Conservation (phyloP, 2,797 vertebrate genomes). For the Carduelis carduelis region DNA sequence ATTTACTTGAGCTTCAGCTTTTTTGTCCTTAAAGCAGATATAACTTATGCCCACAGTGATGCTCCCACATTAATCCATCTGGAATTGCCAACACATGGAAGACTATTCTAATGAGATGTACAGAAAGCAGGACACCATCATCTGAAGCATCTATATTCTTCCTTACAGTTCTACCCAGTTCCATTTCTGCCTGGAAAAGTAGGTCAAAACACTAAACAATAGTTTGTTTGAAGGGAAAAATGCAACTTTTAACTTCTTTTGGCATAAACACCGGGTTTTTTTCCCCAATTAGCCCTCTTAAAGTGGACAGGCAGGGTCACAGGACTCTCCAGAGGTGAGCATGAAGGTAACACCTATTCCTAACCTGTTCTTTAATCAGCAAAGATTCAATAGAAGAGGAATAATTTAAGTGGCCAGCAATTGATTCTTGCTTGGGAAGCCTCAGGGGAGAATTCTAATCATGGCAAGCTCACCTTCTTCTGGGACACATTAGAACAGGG, state of each 20-base stretch:
- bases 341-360: neutral
- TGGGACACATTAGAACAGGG: accelerated
- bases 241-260: neutral
- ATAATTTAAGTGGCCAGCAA: constrained; percentile 22
- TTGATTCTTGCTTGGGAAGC: neutral
- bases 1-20: neutral
- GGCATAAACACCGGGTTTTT: neutral
- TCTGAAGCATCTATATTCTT: neutral
- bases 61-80: neutral
- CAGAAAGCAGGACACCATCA: neutral
- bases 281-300: neutral
- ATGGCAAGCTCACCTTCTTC: neutral
- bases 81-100: neutral
- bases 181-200: constrained; percentile 18
- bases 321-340: neutral
- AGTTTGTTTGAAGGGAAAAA: neutral
- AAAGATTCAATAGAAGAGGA: neutral
- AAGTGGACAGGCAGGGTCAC: neutral
- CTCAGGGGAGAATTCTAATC: neutral
- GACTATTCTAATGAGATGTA: neutral
- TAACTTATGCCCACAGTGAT: neutral
- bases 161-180: neutral
- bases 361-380: neutral
- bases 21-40: neutral
- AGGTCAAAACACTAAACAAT: constrained; percentile 16